phyloP scores from a whole-genome alignment of 2,797 vertebrate genomes.

The Anniella stebbinsi region DNA sequence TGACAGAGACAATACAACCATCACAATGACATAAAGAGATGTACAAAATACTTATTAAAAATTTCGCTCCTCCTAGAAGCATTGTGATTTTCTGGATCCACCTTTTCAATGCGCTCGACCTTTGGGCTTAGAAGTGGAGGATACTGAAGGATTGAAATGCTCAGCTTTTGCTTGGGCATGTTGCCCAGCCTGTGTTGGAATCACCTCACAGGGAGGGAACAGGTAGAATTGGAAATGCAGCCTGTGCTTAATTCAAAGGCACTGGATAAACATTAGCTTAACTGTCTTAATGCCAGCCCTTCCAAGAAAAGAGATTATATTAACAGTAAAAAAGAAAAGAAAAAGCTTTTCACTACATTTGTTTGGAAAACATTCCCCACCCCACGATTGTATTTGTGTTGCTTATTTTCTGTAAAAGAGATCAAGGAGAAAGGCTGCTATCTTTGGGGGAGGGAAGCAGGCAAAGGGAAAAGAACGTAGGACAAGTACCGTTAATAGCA shows the following conservation, averaged over 20 bases:
- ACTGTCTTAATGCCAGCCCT: conserved; percentile 7
- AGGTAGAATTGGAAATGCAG: not conserved
- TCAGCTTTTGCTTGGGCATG: not conserved
- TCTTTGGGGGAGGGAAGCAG: not conserved
- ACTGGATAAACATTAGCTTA: conserved; percentile 14
- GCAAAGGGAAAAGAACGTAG: too few species aligned
- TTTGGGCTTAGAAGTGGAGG: not conserved
- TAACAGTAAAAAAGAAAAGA: not conserved
- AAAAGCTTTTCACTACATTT: not conserved
- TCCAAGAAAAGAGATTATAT: conserved; percentile 8
- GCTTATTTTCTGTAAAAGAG: not conserved
- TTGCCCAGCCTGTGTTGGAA: not conserved
- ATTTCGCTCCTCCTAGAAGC: not conserved
- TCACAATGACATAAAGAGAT: not conserved
- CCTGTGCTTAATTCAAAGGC: not conserved
- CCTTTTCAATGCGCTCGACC: not conserved
- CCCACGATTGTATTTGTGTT: not conserved
- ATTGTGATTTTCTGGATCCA: not conserved
- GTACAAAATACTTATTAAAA: not conserved
- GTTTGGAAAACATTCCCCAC: not conserved
- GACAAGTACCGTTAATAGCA: not conserved
- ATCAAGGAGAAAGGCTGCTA: not conserved
- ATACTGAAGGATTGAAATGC: not conserved
- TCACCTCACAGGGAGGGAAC: conserved; percentile 1
- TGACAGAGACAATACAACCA: not conserved